Base-by-base conservation (phyloP, 2,888 invertebrate genomes). In the Petrolisthes manimaculis region DNA sequence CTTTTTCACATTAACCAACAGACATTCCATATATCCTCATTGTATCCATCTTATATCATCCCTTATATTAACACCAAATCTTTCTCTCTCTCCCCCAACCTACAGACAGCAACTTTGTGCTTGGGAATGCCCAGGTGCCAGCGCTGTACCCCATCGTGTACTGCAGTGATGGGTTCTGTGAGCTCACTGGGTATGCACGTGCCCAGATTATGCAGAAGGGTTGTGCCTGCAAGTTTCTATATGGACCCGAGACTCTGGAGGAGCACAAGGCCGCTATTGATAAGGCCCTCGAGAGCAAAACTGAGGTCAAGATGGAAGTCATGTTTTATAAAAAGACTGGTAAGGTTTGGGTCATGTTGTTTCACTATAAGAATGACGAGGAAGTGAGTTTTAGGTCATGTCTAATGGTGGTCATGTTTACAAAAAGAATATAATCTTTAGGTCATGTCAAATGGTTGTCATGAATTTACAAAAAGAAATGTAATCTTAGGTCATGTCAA, bases 121-220 rank as follows among this genome's bases (percentile, higher is more conserved):
- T 98, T 94, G 98, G 98, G 93, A 98, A 98, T 94, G 98, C 98
- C 92, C 98, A 98, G 94, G 98, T 97, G 92, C 96, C 96, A 90
- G 95, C 92, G 88, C 93, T 95, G 92, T 97, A 97, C 94, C 98
- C 98, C 92, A 98, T 98, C 94, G 98, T 98, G 92, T 98, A 98
- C 94, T 98, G 98, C 94, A 97, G 97, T 90, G 98, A 98, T 95
- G 98, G 98, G 90, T 98, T 98, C 94, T 97, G 97, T 94, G 98
- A 98, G 95, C 95, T 98, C 95, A 97, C 98, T 89, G 97, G 97
- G 92, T 97, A 96, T 94, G 95, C 97, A 92, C 95, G 98, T 92
- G 98, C 97, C 91, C 97, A 98, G 94, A 98, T 98, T 94, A 98
- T 98, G 98, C 97, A 98, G 94, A 97, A 97, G 93, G 97, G 97